Percentiles rank a stretch among this genome's conserved stretches.
Evolutionary conservation across 2,888 invertebrate genomes (phyloP).

Genomic region (Trimorus sp.): DNA sequence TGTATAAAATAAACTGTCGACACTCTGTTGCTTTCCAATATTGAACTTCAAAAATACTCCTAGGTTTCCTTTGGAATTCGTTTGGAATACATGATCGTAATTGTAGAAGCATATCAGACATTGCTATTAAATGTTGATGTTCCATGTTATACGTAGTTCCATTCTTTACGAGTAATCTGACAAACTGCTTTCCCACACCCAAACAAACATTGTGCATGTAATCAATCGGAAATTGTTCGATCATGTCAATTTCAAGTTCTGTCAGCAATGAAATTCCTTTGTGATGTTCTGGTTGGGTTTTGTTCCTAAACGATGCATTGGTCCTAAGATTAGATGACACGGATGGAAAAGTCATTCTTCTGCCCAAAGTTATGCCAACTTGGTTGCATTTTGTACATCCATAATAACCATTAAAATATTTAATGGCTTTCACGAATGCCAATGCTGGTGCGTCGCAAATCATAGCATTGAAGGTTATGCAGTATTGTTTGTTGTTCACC

Average conservation of each 20-base stretch:
- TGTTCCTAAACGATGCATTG: conserved; percentile 17
- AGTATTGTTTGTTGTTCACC: not conserved
- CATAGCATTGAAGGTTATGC: conserved; percentile 7
- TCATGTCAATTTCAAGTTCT: conserved; percentile 33
- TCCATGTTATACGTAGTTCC: too few relatives aligned
- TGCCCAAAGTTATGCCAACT: conserved; percentile 4
- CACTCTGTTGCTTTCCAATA: too few relatives aligned
- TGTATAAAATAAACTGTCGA: too few relatives aligned
- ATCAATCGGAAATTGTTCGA: conserved; percentile 28
- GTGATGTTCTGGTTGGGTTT: conserved; percentile 29
- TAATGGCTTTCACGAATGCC: conserved; percentile 15
- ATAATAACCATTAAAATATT: conserved; percentile 37
- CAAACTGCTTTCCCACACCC: too few relatives aligned
- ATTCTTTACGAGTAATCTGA: too few relatives aligned
- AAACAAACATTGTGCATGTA: too few relatives aligned
- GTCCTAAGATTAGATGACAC: not conserved
- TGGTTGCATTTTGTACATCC: conserved; percentile 7
- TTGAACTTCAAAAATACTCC: too few relatives aligned
- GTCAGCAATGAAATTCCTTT: conserved; percentile 11
- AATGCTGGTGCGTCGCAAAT: conserved; percentile 35
- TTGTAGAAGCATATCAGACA: too few relatives aligned
- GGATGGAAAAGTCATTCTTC: conserved; percentile 28
- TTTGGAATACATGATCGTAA: too few relatives aligned
- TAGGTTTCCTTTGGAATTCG: too few relatives aligned
- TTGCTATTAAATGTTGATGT: too few relatives aligned